Evolutionary conservation across 2,113 vertebrate species (phyloP).

Genomic region (Pao palembangensis): DNA sequence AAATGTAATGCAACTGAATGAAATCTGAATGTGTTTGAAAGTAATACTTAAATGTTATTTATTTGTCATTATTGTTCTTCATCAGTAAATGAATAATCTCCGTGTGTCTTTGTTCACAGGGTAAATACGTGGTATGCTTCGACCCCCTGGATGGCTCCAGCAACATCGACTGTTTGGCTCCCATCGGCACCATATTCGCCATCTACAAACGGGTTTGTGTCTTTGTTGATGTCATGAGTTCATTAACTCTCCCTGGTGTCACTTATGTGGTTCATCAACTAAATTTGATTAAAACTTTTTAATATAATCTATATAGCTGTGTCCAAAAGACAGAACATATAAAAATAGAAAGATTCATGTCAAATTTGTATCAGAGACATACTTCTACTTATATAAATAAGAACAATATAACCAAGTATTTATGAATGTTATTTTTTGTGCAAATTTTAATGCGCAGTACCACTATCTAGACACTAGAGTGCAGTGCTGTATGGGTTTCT

Average conservation of each 20-base stretch:
- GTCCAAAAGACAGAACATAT: no score
- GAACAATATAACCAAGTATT: not conserved
- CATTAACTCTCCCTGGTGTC: no score
- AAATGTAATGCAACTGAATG: no score
- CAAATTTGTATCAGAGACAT: no score
- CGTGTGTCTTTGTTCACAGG: conserved; percentile 65
- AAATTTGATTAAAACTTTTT: no score
- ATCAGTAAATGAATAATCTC: not conserved
- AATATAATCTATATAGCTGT: no score
- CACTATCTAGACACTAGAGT: conserved; percentile 1
- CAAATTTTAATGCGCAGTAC: conserved; percentile 4
- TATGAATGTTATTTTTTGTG: not conserved
- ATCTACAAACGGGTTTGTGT: conserved; percentile 86
- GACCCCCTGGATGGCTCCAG: conserved; percentile 96
- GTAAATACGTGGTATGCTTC: conserved; percentile 96
- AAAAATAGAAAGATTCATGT: no score
- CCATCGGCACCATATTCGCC: conserved; percentile 95
- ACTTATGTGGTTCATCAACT: no score
- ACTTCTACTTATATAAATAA: no score
- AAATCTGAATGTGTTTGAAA: not conserved
- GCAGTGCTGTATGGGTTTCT: not conserved
- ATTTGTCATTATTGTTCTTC: not conserved
- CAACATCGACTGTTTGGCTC: conserved; percentile 96
- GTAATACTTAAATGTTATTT: not conserved
- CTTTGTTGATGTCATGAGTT: not conserved